Conservation (phyloP, 1,140 invertebrate genomes). For the Penaeus vannamei region DNA sequence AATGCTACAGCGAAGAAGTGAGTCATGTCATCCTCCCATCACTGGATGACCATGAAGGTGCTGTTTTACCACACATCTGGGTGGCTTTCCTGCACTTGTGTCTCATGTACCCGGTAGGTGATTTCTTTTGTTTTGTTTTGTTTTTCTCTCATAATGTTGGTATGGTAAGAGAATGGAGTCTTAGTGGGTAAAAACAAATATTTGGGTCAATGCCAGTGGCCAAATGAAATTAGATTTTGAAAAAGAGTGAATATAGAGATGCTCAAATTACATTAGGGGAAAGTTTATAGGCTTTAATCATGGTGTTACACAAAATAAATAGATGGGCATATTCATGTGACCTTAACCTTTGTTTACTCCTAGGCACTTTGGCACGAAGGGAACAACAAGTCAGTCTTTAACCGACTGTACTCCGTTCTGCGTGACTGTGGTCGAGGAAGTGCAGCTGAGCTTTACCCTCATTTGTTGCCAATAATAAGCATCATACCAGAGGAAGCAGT, state of each 20-base stretch:
- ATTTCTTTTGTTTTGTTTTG: background rate
- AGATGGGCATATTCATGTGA: constrained; percentile 16
- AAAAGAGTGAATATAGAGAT: too few species aligned
- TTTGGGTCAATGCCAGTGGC: too few species aligned
- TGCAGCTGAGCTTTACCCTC: constrained; percentile 80
- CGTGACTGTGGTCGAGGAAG: constrained; percentile 80
- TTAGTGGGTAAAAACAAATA: background rate
- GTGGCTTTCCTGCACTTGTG: constrained; percentile 78
- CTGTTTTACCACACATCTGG: constrained; percentile 80
- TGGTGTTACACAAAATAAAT: too few species aligned
- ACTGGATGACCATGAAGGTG: constrained; percentile 82
- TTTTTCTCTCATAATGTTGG: background rate
- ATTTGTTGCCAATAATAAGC: constrained; percentile 82
- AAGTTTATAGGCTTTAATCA: too few species aligned
- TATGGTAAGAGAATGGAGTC: background rate
- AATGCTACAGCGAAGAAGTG: constrained; percentile 72
- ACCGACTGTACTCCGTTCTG: constrained; percentile 80
- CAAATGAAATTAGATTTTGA: too few species aligned
- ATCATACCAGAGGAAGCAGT: constrained; percentile 75
- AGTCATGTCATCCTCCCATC: constrained; percentile 78
- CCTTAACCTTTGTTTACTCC: constrained; percentile 67
- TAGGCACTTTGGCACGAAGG: constrained; percentile 81
- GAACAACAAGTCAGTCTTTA: constrained; percentile 80
- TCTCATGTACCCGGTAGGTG: constrained; percentile 76
- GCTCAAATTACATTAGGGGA: too few species aligned